Evolutionary conservation across 2,113 vertebrate genomes (phyloP).

Genomic region (Aegotheles bennettii): DNA sequence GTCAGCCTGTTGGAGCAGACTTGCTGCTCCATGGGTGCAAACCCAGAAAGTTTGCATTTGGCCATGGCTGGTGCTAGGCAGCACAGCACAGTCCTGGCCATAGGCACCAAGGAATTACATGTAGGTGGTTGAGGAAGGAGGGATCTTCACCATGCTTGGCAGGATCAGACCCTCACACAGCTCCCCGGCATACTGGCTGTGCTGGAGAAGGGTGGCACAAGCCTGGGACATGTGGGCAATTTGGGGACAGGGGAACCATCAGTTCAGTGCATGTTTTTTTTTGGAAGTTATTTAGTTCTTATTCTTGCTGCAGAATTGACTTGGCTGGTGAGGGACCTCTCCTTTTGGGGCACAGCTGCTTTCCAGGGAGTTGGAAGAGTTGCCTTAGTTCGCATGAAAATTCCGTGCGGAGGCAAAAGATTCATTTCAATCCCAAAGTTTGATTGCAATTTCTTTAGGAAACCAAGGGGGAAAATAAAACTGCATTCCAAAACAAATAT

Average conservation of each 20-base stretch:
- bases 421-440: background rate
- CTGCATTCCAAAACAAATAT: background rate
- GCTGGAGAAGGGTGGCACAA: background rate
- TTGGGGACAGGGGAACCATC: background rate
- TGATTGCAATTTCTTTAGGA: background rate
- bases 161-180: background rate
- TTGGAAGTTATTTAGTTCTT: background rate
- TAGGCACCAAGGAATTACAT: accelerated
- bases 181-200: accelerated
- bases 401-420: background rate
- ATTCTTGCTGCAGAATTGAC: background rate
- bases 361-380: background rate
- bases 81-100: accelerated
- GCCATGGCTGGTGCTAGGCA: background rate
- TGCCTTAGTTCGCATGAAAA: background rate
- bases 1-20: background rate
- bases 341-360: background rate
- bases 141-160: background rate
- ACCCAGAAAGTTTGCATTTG: background rate
- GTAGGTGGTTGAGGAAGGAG: background rate
- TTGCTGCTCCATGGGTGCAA: accelerated
- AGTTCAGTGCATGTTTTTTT: background rate
- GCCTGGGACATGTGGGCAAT: background rate
- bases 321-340: background rate
- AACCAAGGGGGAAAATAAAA: background rate